Conservation (phyloP, 2,888 invertebrate species). For the Oasisia sp. region DNA sequence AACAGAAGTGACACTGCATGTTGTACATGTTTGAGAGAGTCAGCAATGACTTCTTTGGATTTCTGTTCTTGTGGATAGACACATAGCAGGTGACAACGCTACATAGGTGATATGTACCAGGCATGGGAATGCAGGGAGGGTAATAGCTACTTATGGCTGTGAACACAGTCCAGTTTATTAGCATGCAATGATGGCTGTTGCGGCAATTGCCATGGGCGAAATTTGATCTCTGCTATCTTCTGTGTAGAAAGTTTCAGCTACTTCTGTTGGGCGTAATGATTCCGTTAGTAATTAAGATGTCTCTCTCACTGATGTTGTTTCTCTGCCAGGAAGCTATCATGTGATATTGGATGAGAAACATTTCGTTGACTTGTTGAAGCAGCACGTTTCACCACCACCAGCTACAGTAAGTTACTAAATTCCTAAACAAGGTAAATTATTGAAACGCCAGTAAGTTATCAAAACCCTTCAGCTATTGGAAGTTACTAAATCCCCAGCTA, state of each 20-base stretch:
- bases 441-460: constrained; percentile 8
- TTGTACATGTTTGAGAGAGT: too few relatives aligned
- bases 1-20: too few relatives aligned
- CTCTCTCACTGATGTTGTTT: neutral
- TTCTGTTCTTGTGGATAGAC: too few relatives aligned
- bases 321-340: constrained; percentile 78
- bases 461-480: neutral
- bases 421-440: neutral
- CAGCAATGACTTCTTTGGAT: too few relatives aligned
- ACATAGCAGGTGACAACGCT: too few relatives aligned
- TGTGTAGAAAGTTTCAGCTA: neutral
- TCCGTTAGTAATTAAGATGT: neutral
- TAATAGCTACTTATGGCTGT: too few relatives aligned
- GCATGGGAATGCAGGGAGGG: too few relatives aligned
- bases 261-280: neutral
- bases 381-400: constrained; percentile 68
- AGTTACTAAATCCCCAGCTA: neutral
- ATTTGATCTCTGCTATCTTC: neutral
- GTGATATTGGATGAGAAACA: constrained; percentile 87
- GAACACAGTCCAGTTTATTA: too few relatives aligned
- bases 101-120: too few relatives aligned
- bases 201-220: too few relatives aligned
- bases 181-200: too few relatives aligned
- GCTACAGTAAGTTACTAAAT: constrained; percentile 54
- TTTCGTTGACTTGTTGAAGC: constrained; percentile 69